Percentiles rank a stretch among this genome's conserved stretches.
Evolutionary conservation across 2,113 vertebrate species (phyloP).

Genomic region (Prinia subflava): DNA sequence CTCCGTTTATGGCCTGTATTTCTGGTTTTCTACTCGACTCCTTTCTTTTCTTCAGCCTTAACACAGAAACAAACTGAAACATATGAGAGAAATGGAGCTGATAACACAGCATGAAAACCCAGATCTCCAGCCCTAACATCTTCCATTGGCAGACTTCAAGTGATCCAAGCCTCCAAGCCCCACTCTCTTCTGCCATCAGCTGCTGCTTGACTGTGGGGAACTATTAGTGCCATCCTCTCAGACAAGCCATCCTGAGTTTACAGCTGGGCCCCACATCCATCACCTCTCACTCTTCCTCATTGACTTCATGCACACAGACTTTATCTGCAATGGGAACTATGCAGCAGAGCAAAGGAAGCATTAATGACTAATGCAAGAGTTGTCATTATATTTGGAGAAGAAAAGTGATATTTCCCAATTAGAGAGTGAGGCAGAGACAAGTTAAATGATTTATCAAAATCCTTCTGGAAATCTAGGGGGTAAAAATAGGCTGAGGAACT

Average conservation of each 20-base stretch:
- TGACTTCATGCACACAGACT: neutral
- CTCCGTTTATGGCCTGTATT: neutral
- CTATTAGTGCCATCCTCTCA: neutral
- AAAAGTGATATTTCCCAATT: neutral
- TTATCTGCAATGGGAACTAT: neutral
- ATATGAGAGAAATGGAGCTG: neutral
- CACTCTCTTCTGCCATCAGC: neutral
- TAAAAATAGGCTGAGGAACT: neutral
- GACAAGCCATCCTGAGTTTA: neutral
- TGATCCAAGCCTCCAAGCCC: neutral
- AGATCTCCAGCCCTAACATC: neutral
- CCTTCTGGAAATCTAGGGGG: neutral
- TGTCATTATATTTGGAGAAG: neutral
- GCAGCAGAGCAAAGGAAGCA: neutral
- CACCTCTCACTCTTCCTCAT: neutral
- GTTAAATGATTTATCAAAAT: neutral
- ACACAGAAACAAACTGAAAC: constrained; percentile 81
- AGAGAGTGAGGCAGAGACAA: neutral
- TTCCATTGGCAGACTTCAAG: neutral
- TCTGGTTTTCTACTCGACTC: neutral
- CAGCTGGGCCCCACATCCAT: neutral
- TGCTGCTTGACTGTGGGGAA: neutral
- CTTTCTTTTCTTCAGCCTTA: constrained; percentile 75
- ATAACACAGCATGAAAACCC: neutral
- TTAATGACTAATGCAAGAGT: neutral